Base-by-base conservation (phyloP, 2,888 invertebrate species). In the Xestobium rufovillosum region DNA sequence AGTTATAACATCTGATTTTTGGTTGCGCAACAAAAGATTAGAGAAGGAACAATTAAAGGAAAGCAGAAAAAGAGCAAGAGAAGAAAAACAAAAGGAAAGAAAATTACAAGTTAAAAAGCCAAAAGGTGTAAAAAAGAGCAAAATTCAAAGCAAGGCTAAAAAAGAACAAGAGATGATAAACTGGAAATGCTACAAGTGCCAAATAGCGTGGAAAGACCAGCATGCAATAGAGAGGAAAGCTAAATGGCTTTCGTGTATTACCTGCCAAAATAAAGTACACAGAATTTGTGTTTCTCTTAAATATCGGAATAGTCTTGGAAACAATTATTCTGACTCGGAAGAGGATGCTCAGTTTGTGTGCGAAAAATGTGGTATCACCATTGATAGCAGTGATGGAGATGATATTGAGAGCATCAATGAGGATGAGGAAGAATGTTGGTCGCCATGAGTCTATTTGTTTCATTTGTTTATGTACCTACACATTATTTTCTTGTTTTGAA, bases 161-260 rank as follows among this genome's bases (percentile, higher is more conserved):
- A 36, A 31, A 4, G 13, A 33, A 25, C 19, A 12, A 9, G 32
- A 29, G 23, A 36, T 17, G 31, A 17, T 11, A 9, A 17, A 36
- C 16, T 36, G 36, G 36, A 32, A 19, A 19, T 19, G 23, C n/a
- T 19, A 19, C 23, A 19, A 19, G 31, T 19, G 32, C 17, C 23
- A 31, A 14, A 31, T 16, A 16, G 10, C 2, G 4, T 32, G 31
- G 23, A 13, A 32, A 14, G 31, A 36, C 10, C 36, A 32, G 36
- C 29, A 36, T 19, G 9, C 31, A 16, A 11, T 36, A 19, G 31
- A 36, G 25, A 15, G 23, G 31, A 36, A 32, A 33, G 16, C 30
- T 10, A 36, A 36, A 31, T 36, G 36, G 36, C 31, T 36, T 1
- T 19, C 16, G 6, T 36, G 36, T 36, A 10, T 36, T 33, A 36